Percentiles rank a stretch among this genome's conserved stretches.
phyloP scores from a whole-genome alignment of 1,140 invertebrate genomes.

The Gonatopus flavifemur region DNA sequence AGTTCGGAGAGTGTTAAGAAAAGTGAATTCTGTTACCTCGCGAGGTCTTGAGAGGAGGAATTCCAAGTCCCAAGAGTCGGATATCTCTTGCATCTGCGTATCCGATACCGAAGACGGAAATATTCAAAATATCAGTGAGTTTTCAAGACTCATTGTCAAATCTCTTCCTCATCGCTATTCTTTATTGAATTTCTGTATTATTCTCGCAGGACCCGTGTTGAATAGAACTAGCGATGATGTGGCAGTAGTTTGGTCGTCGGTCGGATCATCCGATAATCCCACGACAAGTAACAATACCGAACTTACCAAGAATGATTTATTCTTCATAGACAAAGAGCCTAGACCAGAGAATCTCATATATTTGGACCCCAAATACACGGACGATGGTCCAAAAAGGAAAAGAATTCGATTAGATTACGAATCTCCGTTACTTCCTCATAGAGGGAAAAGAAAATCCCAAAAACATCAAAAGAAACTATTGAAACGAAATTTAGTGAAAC shows the following conservation, averaged over 20 bases:
- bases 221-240: slow-evolving; percentile 22
- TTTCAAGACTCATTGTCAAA: background rate
- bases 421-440: background rate
- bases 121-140: slow-evolving; percentile 13
- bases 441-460: background rate
- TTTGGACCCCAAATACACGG: background rate
- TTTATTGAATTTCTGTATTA: slow-evolving; percentile 8
- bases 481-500: too few species aligned
- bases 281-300: too few species aligned
- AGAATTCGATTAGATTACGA: background rate
- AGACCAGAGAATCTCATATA: background rate
- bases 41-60: too few species aligned
- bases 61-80: too few species aligned
- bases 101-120: too few species aligned
- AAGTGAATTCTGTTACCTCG: too few species aligned
- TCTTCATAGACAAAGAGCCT: background rate
- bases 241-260: slow-evolving; percentile 28
- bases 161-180: background rate
- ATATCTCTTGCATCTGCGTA: too few species aligned
- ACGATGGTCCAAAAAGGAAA: background rate
- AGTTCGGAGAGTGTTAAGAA: too few species aligned
- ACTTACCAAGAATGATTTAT: too few species aligned
- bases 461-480: background rate
- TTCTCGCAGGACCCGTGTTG: background rate
- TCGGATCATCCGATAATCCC: too few species aligned